Conservation (phyloP, 2,888 invertebrate genomes). For the Limenitis camilla region DNA sequence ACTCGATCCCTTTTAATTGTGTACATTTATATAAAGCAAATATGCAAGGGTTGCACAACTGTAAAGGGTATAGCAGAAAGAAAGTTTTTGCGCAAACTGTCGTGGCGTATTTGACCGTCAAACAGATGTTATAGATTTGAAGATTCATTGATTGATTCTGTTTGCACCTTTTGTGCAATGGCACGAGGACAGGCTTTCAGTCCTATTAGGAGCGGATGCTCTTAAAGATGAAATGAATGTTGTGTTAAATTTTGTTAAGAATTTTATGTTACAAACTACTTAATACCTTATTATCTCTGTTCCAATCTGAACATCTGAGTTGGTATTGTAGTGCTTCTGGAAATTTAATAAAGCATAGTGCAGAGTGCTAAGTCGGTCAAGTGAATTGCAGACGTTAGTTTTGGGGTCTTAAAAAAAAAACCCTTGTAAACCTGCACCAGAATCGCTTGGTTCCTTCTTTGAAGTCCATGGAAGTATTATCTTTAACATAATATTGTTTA, state of each 20-base stretch:
- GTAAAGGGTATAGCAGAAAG: conserved; percentile 44
- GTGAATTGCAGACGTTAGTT: too few relatives aligned
- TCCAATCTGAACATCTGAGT: too few relatives aligned
- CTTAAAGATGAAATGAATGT: neutral
- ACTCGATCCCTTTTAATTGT: too few relatives aligned
- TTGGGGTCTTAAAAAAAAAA: too few relatives aligned
- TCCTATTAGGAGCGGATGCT: too few relatives aligned
- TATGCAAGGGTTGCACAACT: too few relatives aligned
- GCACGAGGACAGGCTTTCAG: neutral
- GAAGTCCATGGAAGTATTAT: too few relatives aligned
- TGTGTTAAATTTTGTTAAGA: neutral
- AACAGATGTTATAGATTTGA: conserved; percentile 3
- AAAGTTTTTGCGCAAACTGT: conserved; percentile 40
- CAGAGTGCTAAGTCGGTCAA: neutral
- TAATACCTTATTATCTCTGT: neutral
- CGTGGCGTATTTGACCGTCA: conserved; percentile 37
- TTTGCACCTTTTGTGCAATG: conserved; percentile 7
- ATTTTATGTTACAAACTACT: neutral
- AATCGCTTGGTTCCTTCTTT: too few relatives aligned
- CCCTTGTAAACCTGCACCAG: too few relatives aligned
- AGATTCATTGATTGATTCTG: conserved; percentile 13
- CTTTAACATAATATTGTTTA: too few relatives aligned
- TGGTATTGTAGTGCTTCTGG: too few relatives aligned
- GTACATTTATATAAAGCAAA: too few relatives aligned
- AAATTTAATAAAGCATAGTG: neutral